These are phyloP conservation scores for Larimichthys crocea DNA, from an alignment of 2,113 vertebrate species.

Conservation along the genomic window DNA sequence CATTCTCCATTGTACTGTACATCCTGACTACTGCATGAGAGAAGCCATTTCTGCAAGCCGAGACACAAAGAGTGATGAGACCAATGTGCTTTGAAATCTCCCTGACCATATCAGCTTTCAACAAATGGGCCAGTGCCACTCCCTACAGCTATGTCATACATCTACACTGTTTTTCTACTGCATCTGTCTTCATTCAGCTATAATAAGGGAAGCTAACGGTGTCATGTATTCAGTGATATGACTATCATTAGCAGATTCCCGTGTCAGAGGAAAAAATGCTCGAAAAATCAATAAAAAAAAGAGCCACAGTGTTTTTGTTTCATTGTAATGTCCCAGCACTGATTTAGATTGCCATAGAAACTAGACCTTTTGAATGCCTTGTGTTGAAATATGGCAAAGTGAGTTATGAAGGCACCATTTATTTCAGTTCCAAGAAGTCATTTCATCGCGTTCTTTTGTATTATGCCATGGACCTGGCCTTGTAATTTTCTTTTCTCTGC, in stretches of 20 bases:
- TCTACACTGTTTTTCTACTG: constrained; percentile 38
- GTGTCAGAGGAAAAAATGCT: constrained; percentile 18
- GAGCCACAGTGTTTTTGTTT: constrained; percentile 4
- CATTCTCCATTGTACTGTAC: not conserved
- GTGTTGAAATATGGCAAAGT: constrained; percentile 29
- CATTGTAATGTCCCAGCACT: not conserved
- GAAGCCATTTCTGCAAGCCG: constrained; percentile 7
- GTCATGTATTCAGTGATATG: constrained; percentile 52
- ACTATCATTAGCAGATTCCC: constrained; percentile 56
- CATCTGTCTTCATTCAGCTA: constrained; percentile 70
- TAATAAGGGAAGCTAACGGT: constrained; percentile 57
- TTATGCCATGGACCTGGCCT: constrained; percentile 9
- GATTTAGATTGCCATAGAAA: constrained; percentile 23
- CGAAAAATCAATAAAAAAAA: constrained; percentile 41
- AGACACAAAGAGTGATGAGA: constrained; percentile 63
- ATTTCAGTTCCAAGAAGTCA: constrained; percentile 5
- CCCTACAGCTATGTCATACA: constrained; percentile 63
- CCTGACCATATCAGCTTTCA: constrained; percentile 68
- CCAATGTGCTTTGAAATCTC: constrained; percentile 64
- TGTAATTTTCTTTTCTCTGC: constrained; percentile 6
- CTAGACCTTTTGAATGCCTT: constrained; percentile 17
- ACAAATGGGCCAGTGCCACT: constrained; percentile 64
- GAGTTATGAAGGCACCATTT: constrained; percentile 10
- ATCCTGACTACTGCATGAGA: not conserved
- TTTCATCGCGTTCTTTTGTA: not conserved